phyloP scores from a whole-genome alignment of 2,888 invertebrate genomes.

The Ischnura elegans region DNA sequence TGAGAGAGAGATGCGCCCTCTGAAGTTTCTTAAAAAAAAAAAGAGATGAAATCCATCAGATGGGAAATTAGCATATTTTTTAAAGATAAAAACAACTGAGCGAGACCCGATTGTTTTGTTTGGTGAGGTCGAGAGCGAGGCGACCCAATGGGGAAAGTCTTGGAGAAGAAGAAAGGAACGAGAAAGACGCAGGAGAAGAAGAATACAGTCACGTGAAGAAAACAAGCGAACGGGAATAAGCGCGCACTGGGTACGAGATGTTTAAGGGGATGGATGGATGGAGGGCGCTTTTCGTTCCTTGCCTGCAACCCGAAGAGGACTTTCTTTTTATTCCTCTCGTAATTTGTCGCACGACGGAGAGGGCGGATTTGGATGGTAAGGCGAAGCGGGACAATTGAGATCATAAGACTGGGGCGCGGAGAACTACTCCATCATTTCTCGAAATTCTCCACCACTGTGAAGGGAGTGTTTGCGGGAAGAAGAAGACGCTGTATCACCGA shows the following conservation, averaged over 20 bases:
- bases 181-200: background rate
- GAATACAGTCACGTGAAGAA: background rate
- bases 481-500: too few relatives aligned
- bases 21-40: too few relatives aligned
- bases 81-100: too few relatives aligned
- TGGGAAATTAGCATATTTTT: too few relatives aligned
- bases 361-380: background rate
- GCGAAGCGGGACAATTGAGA: background rate
- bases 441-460: background rate
- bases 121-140: too few relatives aligned
- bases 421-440: background rate
- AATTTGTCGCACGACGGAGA: background rate
- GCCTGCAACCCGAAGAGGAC: background rate
- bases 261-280: background rate
- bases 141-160: too few relatives aligned
- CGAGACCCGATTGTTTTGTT: too few relatives aligned
- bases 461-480: background rate
- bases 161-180: background rate
- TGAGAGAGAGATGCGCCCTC: too few relatives aligned
- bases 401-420: background rate
- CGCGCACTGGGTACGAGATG: background rate
- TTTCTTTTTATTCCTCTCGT: background rate
- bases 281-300: background rate
- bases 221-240: background rate
- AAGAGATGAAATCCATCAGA: too few relatives aligned